A percentile compares a stretch with the other conserved stretches of the same genome.
These are phyloP conservation scores for Mastomys coucha DNA, from an alignment of 2,113 vertebrate species.

Conservation along the genomic window DNA sequence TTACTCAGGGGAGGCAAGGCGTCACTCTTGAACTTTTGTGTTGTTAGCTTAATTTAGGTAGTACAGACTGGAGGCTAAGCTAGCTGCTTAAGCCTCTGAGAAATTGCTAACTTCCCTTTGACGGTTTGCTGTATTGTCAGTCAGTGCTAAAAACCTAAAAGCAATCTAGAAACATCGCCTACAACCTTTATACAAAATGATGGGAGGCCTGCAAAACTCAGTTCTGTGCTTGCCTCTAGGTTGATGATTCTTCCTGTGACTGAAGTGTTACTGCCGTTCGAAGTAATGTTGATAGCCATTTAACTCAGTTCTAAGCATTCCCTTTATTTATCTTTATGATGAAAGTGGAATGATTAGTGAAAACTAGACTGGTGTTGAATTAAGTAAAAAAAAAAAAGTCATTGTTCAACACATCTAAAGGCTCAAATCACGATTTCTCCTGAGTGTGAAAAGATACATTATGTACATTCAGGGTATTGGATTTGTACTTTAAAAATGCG, in stretches of 20 bases:
- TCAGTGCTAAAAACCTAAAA: constrained; percentile 35
- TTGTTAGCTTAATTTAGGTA: constrained; percentile 44
- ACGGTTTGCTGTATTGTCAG: neutral
- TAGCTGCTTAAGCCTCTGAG: constrained; percentile 47
- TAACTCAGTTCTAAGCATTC: neutral
- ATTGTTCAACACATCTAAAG: neutral
- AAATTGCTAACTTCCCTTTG: constrained; percentile 19
- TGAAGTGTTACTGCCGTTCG: constrained; percentile 16
- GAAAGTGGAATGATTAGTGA: constrained; percentile 40
- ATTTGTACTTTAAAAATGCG: neutral
- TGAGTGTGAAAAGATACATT: constrained; percentile 30
- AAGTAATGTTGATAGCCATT: neutral
- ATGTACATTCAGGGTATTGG: neutral
- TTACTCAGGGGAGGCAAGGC: constrained; percentile 22
- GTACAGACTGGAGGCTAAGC: constrained; percentile 45
- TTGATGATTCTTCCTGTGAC: neutral
- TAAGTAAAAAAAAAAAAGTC: neutral
- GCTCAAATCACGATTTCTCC: constrained; percentile 23
- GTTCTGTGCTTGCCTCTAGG: neutral
- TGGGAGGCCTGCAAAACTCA: neutral
- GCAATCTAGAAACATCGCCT: neutral
- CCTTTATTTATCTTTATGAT: constrained; percentile 37
- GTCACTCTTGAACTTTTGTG: constrained; percentile 56
- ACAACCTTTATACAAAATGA: constrained; percentile 20
- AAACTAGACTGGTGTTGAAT: constrained; percentile 55